Base-by-base conservation (phyloP, 2,797 vertebrate genomes). In the Muscicapa striata region DNA sequence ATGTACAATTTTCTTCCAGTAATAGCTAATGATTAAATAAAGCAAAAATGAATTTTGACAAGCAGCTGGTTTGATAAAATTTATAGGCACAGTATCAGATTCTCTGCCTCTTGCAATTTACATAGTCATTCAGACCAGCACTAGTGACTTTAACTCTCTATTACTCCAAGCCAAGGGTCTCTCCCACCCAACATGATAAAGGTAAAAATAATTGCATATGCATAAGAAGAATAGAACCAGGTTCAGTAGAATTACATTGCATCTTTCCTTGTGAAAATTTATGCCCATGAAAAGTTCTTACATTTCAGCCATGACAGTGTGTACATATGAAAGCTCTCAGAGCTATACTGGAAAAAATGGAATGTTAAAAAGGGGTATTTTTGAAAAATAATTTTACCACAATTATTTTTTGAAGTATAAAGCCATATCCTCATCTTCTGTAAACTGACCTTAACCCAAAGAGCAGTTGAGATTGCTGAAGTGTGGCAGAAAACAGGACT, bases 41-140 rank as follows among this genome's bases (percentile, higher is more conserved):
- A 86, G 62, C 58, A 89, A 86, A 96, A 94, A 95, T 93, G 69
- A 91, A 84, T 94, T 94, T 81, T 95, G 93, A 93, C 95, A 94
- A 93, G 89, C 80, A 91, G 83, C 49, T 95, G 69, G 43, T 58
- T 94, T 94, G 77, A 78, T 93, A 91, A 81, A 90, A 93, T 93
- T 94, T 90, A 85, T 93, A 76, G 74, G n/a, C 59, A 74, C 23
- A 45, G 74, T 75, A 93, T 90, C 83, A 76, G 86, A 88, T 95
- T 86, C 63, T 93, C 86, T 96, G 85, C 64, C 90, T 94, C 80
- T 91, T 96, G 74, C 67, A 94, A 95, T 95, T 96, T 94, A 77
- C 90, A 94, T 91, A 87, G 83, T 82, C 58, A 70, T 91, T 91
- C 88, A 90, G 63, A 84, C 32, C 79, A 93, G 77, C 41, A 43